Percentiles rank a stretch among this genome's conserved stretches.
Evolutionary conservation across 2,888 invertebrate genomes (phyloP).

Genomic region (Drosophila lutescens): DNA sequence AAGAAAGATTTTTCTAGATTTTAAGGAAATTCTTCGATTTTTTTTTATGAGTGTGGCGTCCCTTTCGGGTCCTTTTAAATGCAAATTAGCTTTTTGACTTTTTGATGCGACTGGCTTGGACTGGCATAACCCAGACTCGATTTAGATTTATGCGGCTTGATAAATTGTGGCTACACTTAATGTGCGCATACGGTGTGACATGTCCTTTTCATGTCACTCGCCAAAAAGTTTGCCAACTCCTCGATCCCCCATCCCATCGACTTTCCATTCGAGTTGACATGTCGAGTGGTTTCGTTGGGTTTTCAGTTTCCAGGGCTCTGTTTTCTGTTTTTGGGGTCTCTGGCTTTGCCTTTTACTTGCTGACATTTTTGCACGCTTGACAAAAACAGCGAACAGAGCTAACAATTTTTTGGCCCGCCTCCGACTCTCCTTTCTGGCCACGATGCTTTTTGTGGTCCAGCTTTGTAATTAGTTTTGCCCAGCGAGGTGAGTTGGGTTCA

Average conservation of each 20-base stretch:
- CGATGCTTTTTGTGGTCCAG: constrained; percentile 63
- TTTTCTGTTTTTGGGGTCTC: constrained; percentile 28
- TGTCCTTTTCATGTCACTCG: constrained; percentile 77
- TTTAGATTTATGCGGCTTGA: constrained; percentile 79
- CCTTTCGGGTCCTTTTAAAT: constrained; percentile 73
- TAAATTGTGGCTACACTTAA: constrained; percentile 80
- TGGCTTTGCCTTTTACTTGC: constrained; percentile 39
- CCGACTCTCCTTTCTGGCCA: constrained; percentile 43
- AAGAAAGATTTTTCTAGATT: no score
- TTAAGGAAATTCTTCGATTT: no score
- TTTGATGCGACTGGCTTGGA: constrained; percentile 64
- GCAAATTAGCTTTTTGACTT: constrained; percentile 81
- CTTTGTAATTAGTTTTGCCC: constrained; percentile 72
- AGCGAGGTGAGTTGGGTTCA: constrained; percentile 31
- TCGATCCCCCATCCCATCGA: constrained; percentile 12
- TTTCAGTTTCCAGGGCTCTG: constrained; percentile 14
- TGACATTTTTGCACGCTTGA: constrained; percentile 68
- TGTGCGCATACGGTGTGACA: constrained; percentile 78
- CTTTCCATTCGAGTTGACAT: constrained; percentile 74
- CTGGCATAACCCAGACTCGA: constrained; percentile 66
- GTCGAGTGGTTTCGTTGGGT: constrained; percentile 77
- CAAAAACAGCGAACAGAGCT: constrained; percentile 59
- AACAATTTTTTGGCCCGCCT: constrained; percentile 31
- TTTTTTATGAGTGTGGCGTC: no score
- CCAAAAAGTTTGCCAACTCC: constrained; percentile 65